Evolutionary conservation across 2,113 vertebrate species (phyloP), one percentile per base, ranked within the genome.

Genomic region (Lagenorhynchus albirostris): DNA sequence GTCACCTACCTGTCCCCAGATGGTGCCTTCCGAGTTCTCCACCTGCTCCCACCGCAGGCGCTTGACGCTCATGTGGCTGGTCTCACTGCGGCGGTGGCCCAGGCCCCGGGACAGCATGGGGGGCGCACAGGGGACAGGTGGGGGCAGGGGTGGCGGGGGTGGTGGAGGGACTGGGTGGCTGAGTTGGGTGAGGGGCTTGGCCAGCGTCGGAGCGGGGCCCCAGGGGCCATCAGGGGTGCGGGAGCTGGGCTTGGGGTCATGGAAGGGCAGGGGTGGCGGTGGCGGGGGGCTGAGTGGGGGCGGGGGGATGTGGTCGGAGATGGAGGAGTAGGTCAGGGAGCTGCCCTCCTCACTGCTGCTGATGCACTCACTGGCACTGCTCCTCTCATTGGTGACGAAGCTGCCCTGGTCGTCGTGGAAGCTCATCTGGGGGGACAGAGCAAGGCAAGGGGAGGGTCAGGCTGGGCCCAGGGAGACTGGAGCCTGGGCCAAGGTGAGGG

Each of bases 31-130:
- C 0, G 99, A 99, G 98, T 99, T 99, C 98, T 99, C 99, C 98
- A 99, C 99, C 97, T 99, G 99, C 98, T 99, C 99, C 99, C 99
- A 99, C n/a, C 99, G 99, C 95, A 99, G 98, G 90, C 99, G 99
- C 98, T 99, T 99, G 96, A 99, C 99, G 0, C 99, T 99, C 99
- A 99, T 99, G 98, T 99, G 99, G 96, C 99, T 99, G 97, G 99
- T 99, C 89, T 99, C 99, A 5, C 99, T 99, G 67, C 99, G 98
- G 80, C 99, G 99, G 96, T 99, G 99, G 81, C 98, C 93, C 60
- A 76, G 99, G 98, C 93, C 99, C 14, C 99, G 99, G 94, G 98
- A 98, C 96, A 99, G n/a, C 70, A 97, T 15, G 3, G 98, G 98
- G 4, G 98, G 98, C 0, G 97, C 98, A 0, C 98, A 98, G 76